Conservation (phyloP, 2,113 vertebrate species). For the Rhabdomys dilectus region DNA sequence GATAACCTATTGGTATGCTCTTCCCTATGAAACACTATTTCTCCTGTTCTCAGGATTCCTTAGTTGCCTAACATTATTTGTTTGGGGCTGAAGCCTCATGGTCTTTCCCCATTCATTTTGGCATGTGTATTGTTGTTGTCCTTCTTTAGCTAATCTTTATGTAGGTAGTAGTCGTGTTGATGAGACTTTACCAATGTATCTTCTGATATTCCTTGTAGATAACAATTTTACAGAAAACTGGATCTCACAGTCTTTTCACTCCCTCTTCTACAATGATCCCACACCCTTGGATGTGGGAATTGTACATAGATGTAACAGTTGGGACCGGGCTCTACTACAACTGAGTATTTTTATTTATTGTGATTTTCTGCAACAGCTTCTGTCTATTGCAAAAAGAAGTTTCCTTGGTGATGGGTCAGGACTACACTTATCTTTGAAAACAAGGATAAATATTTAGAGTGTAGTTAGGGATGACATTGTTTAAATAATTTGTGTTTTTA, state of each 20-base stretch:
- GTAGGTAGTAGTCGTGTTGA: neutral
- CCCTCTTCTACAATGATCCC: neutral
- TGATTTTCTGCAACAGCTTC: neutral
- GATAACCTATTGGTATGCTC: neutral
- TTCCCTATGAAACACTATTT: neutral
- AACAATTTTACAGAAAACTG: neutral
- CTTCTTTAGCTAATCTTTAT: neutral
- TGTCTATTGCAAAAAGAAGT: neutral
- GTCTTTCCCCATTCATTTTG: neutral
- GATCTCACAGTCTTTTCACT: neutral
- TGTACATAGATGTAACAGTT: neutral
- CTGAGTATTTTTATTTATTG: neutral
- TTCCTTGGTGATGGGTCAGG: neutral
- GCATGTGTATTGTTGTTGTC: neutral
- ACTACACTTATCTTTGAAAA: neutral
- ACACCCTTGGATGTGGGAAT: neutral
- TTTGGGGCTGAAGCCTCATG: neutral
- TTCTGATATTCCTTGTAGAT: neutral
- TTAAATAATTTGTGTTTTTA: neutral
- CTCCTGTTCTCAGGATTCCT: neutral
- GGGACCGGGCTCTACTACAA: neutral
- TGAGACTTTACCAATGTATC: neutral
- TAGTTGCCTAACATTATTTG: neutral
- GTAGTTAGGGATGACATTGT: neutral
- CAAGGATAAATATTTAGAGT: neutral